Evolutionary conservation across 2,797 vertebrate species (phyloP), one percentile per base, ranked within the genome.

Genomic region (Paramormyrops hopkinsi): DNA sequence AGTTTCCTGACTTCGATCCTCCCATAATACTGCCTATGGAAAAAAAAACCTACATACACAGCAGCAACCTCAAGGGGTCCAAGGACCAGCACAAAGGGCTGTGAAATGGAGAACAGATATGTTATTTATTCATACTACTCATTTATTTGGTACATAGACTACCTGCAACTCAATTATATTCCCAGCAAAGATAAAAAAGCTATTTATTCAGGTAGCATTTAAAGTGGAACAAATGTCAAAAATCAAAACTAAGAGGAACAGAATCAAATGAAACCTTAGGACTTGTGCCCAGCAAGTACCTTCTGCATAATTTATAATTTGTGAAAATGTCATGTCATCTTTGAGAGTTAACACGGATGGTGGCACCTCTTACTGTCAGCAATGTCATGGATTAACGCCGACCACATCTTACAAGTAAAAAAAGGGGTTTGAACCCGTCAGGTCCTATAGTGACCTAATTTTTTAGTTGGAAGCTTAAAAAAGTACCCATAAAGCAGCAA

Each of bases 1-100:
- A 33, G 85, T 91, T 94, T 95, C 94, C 94, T 89, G 86, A 56
- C 44, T 79, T 54, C 90, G 69, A 41, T 88, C 2, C 53, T 33
- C 84, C 62, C 25, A 69, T 29, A 41, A 7, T 25, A 37, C 11
- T 8, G 44, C n/a, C 11, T 46, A 86, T 44, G 29, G 19, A 56
- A 56, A 76, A 87, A 89, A 90, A 33, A 51, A 25, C 82, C 54
- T 50, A 84, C 4, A 19, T 44, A 17, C 6, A 19, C 3, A 46
- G 37, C 22, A 51, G 25, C 14, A 59, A 59, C 86, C 56, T 65
- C n/a, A 82, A 54, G 65, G 90, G 65, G 62, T 87, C 83, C 88
- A 69, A 65, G 79, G 51, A 87, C 85, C 86, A 25, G 50, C 83
- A 46, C 48, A n/a, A 33, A 82, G 41, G 7, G 41, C 17, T n/a